Evolutionary conservation across 2,797 vertebrate genomes (phyloP).

Genomic region (Melanotaenia pygmaea): DNA sequence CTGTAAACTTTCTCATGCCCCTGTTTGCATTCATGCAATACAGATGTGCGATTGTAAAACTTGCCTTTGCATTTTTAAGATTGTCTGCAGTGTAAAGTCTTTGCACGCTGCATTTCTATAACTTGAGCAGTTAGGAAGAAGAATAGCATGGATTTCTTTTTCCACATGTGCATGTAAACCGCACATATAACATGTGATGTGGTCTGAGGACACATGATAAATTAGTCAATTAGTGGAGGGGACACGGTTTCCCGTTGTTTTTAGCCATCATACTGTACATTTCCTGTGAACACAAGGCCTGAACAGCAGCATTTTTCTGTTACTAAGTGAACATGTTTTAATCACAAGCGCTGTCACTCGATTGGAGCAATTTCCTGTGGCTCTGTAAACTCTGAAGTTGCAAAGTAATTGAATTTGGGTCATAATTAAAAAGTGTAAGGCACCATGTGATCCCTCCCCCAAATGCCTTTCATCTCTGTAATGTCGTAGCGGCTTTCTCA

Average conservation of each 20-base stretch:
- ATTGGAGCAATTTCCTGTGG: constrained; percentile 65
- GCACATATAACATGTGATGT: constrained; percentile 3
- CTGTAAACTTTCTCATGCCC: background rate
- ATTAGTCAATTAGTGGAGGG: constrained; percentile 21
- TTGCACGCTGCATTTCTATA: background rate
- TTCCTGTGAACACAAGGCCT: constrained; percentile 14
- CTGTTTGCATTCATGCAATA: background rate
- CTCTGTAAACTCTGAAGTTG: constrained; percentile 69
- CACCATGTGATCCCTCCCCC: constrained; percentile 74
- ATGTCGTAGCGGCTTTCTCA: constrained; percentile 58
- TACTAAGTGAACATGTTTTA: constrained; percentile 66
- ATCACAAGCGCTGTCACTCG: constrained; percentile 71
- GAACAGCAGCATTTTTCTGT: constrained; percentile 36
- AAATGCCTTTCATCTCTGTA: constrained; percentile 72
- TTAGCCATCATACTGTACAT: constrained; percentile 13
- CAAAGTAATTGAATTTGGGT: constrained; percentile 80
- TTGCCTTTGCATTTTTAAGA: background rate
- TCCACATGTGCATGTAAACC: background rate
- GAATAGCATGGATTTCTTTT: background rate
- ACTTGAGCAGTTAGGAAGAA: background rate
- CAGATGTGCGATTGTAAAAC: background rate
- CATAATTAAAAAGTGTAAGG: constrained; percentile 81
- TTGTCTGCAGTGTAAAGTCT: background rate
- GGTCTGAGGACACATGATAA: constrained; percentile 18
- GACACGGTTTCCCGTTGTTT: constrained; percentile 31